Evolutionary conservation across 1,140 invertebrate genomes (phyloP), one percentile per base, ranked within the genome.

Genomic region (Branchinecta lindahli): DNA sequence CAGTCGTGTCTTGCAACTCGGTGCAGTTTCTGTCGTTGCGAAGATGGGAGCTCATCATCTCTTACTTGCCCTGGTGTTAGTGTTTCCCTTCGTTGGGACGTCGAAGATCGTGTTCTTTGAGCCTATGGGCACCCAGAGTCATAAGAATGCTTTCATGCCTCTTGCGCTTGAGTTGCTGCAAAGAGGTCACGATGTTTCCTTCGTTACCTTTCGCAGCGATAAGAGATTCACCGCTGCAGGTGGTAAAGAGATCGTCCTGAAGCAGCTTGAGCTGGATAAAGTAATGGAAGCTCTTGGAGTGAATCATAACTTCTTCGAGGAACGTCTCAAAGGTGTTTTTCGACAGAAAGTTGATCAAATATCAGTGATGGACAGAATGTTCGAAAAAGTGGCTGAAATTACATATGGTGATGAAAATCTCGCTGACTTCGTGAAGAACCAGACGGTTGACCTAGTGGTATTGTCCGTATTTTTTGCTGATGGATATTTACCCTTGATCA

Each of bases 151-250:
- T 8, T 71, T 70, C 71, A 73, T 78, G 69, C 76, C 80, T 15
- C 33, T 83, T 5, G 78, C 77, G 12, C 75, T 76, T 70, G 80
- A 78, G 67, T 74, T 85, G 44, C 77, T 75, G 0, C 78, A 76
- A 46, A 74, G 77, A 66, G 83, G 82, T 10, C 83, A 84, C 73
- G 76, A 82, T 70, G 74, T 84, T 2, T 75, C 76, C 44, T 61
- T 71, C 66, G 45, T 71, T 44, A 70, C 70, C 3, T 33, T 33
- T 33, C 33, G 33, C 5, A 33, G 33, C 5, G 33, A 33, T 5
- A 33, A 33, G 33, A 33, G 33, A 33, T 33, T 33, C 5, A 33
- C 33, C 33, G 33, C 33, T 33, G 33, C 33, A 5, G 33, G 33
- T 33, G 33, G 33, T 33, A 33, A 33, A 33, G 33, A 33, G 33